Evolutionary conservation across 2,113 vertebrate species (phyloP).

Genomic region (Tyto alba): DNA sequence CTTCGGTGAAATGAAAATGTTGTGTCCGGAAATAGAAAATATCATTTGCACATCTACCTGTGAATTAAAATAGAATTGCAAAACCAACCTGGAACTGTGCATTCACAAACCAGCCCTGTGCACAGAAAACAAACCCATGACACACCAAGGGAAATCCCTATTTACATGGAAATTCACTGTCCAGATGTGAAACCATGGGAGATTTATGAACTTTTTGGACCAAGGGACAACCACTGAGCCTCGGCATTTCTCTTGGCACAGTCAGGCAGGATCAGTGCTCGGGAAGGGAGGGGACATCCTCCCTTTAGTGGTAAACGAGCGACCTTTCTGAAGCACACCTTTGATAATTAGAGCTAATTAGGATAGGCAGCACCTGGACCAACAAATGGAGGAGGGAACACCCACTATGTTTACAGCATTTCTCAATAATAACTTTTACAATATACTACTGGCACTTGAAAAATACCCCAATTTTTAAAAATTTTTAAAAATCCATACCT

Average conservation of each 20-base stretch:
- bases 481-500: background rate
- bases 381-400: background rate
- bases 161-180: background rate
- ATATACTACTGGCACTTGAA: background rate
- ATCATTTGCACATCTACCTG: background rate
- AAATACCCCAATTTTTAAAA: too few species aligned
- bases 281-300: background rate
- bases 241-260: accelerated
- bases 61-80: background rate
- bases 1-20: background rate
- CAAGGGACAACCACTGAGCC: background rate
- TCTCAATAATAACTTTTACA: background rate
- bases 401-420: background rate
- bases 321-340: background rate
- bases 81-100: background rate
- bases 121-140: accelerated
- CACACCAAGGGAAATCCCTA: too few species aligned
- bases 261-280: background rate
- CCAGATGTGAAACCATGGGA: accelerated
- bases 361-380: background rate
- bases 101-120: background rate
- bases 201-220: background rate
- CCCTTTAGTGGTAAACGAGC: background rate
- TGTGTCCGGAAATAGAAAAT: background rate
- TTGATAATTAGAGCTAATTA: background rate